A percentile compares a stretch with the other conserved stretches of the same genome.
phyloP scores from a whole-genome alignment of 2,888 invertebrate species.

The Agrochola litura region DNA sequence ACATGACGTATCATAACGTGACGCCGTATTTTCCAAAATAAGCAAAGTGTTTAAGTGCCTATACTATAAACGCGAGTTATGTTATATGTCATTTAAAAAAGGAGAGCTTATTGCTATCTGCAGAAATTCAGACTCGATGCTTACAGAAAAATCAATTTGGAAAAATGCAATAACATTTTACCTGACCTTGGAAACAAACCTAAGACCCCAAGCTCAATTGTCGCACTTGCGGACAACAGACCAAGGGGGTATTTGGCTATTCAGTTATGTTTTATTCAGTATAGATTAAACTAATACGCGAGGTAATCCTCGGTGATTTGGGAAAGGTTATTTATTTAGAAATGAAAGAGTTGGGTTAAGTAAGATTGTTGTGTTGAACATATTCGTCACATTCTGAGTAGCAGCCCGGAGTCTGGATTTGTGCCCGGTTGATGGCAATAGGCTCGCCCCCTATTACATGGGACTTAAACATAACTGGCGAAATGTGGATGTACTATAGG shows the following conservation, averaged over 20 bases:
- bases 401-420: too few relatives aligned
- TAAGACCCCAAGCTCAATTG: background rate
- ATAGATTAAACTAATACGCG: conserved; percentile 11
- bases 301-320: conserved; percentile 19
- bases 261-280: conserved; percentile 36
- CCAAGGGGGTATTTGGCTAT: background rate
- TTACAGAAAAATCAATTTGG: background rate
- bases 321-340: conserved; percentile 17
- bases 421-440: too few relatives aligned
- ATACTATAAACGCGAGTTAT: background rate
- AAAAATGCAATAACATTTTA: background rate
- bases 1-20: background rate
- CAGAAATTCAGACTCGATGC: background rate
- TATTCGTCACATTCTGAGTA: background rate
- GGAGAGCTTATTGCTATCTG: background rate
- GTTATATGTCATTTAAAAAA: background rate
- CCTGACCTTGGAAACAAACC: background rate
- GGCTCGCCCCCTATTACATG: too few relatives aligned
- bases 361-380: conserved; percentile 15
- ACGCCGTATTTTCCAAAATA: background rate
- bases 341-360: conserved; percentile 14
- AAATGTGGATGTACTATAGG: too few relatives aligned
- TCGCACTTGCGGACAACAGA: too few relatives aligned
- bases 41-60: background rate
- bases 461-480: too few relatives aligned